Evolutionary conservation across 1,140 invertebrate species (phyloP).

Genomic region (Lordiphosa clarofinis): DNA sequence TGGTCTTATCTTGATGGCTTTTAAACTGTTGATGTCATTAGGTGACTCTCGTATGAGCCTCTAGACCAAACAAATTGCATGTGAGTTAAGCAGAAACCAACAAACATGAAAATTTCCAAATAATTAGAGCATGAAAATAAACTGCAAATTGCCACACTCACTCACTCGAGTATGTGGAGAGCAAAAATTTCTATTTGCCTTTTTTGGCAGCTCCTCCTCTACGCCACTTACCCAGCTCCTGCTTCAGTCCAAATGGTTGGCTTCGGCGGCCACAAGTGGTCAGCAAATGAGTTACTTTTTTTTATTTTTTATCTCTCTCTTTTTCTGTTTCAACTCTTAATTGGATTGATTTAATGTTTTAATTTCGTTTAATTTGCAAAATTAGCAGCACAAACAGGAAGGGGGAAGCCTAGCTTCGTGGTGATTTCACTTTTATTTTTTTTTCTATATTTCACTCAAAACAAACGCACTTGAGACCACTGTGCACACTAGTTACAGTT

Average conservation of each 20-base stretch:
- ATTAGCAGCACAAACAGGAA: constrained; percentile 30
- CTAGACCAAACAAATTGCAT: constrained; percentile 62
- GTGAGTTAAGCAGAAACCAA: constrained; percentile 42
- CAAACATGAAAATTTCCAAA: constrained; percentile 69
- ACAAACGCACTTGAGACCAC: constrained; percentile 34
- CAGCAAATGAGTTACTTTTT: no score
- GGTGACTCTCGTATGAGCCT: constrained; percentile 14
- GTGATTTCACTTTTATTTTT: constrained; percentile 30
- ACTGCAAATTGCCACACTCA: constrained; percentile 53
- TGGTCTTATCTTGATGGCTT: not conserved
- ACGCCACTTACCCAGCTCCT: constrained; percentile 37
- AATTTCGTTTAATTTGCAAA: constrained; percentile 45
- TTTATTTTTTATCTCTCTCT: constrained; percentile 8
- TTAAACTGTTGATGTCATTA: constrained; percentile 21
- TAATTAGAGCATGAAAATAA: constrained; percentile 77
- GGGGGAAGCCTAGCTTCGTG: not conserved
- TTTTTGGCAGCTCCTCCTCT: constrained; percentile 49
- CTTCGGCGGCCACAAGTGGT: constrained; percentile 1
- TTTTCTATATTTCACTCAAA: not conserved
- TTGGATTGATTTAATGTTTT: constrained; percentile 45
- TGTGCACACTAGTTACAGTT: constrained; percentile 42
- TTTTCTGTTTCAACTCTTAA: constrained; percentile 28
- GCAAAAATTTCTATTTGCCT: constrained; percentile 65
- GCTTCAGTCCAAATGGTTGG: constrained; percentile 10
- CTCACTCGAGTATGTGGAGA: constrained; percentile 25